Base-by-base conservation (phyloP, 2,113 vertebrate species). In the Hippoglossus stenolepis region DNA sequence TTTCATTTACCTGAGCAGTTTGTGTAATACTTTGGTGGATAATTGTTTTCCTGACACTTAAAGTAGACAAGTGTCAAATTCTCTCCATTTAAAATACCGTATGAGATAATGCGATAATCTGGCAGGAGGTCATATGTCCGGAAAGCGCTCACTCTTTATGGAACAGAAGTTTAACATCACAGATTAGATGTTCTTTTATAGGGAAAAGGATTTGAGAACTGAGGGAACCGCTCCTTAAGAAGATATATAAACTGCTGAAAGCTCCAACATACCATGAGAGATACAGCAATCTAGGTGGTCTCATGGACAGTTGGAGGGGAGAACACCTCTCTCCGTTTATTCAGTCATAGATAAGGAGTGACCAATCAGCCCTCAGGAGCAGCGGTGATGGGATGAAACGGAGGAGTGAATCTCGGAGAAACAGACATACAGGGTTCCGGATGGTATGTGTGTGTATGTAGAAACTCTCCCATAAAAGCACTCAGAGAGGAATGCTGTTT, bases 401-500 rank as follows among this genome's bases (percentile, higher is more conserved):
- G n/a, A 71, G 54, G 60, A 75, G 77, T 62, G 65, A 72, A 80
- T 77, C 70, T 43, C 43, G 21, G 54, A 77, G 64, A 85, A 67
- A 51, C 47, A 65, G 73, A 74, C 66, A 66, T 60, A 35, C 40
- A 56, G 62, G 40, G 57, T 67, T 80, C 38, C n/a, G 68, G 59
- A 82, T 49, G 79, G 85, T 77, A 79, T 85, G 83, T 26, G 26
- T 77, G 73, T 85, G 79, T 78, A 66, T 86, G 89, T 67, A 90
- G 70, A 89, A 90, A 89, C 54, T 66, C 84, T 78, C 81, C 85
- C 87, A 90, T 90, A 93, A 92, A 94, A 89, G 80, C 82, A 86
- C 89, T 89, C 77, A 70, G 67, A 59, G 58, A 91, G 93, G 93
- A 95, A 95, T 92, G 91, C 79, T 73, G 62, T 89, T 90, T 91